A percentile compares a stretch with the other conserved stretches of the same genome.
Conservation (phyloP, 2,113 vertebrate genomes). For the Chlorodrepanis virens region DNA sequence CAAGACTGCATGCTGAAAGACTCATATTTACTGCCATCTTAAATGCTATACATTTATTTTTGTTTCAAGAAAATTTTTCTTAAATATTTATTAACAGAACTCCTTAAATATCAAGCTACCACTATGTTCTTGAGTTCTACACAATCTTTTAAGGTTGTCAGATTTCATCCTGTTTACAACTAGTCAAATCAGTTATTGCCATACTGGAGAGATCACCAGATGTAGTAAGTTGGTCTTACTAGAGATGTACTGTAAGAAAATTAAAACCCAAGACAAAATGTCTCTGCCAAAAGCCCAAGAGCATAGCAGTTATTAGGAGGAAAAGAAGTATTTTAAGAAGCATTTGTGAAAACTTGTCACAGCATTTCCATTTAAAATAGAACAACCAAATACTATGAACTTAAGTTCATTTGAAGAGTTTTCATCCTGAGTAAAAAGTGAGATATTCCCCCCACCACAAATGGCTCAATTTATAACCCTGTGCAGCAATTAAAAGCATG, state of each 20-base stretch:
- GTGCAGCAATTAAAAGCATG: background rate
- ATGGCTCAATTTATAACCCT: background rate
- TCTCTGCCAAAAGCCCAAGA: background rate
- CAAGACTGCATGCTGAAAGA: background rate
- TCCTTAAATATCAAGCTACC: background rate
- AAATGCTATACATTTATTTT: background rate
- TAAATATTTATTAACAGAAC: background rate
- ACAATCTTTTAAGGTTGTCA: background rate
- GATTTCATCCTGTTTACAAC: background rate
- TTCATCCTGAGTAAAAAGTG: background rate
- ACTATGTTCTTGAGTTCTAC: background rate
- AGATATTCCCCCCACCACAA: fast-evolving
- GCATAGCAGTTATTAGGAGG: background rate
- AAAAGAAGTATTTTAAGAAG: background rate
- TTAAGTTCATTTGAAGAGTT: background rate
- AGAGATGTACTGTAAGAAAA: background rate
- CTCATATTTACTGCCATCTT: background rate
- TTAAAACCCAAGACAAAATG: background rate
- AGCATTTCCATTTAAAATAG: background rate
- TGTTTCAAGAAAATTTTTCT: background rate
- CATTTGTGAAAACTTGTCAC: background rate
- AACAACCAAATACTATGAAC: background rate
- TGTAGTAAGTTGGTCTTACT: background rate
- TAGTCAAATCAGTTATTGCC: background rate
- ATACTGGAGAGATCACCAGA: background rate